A percentile compares a stretch with the other conserved stretches of the same genome.
These are phyloP conservation scores for Uria aalge DNA, from an alignment of 2,113 vertebrate genomes.

Conservation along the genomic window DNA sequence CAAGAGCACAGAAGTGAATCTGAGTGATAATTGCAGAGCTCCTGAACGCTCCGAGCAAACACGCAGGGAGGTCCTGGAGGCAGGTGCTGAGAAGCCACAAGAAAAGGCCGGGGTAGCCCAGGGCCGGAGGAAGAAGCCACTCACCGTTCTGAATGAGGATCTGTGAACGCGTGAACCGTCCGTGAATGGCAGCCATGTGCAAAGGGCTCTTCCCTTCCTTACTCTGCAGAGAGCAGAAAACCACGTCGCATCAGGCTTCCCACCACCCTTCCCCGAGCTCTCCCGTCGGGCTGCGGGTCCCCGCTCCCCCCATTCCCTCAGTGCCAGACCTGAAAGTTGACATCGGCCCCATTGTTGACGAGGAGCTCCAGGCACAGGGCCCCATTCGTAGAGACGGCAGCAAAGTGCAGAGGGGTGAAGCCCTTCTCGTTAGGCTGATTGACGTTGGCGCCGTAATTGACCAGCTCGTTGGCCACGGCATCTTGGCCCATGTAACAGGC, in stretches of 20 bases:
- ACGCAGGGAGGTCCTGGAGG: fast-evolving
- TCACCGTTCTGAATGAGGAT: constrained; percentile 97
- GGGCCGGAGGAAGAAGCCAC: neutral
- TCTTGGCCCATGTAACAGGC: constrained; percentile 93
- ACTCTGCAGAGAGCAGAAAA: constrained; percentile 71
- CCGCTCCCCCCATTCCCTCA: neutral
- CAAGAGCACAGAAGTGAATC: neutral
- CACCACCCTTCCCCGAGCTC: fast-evolving
- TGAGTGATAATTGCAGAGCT: fast-evolving
- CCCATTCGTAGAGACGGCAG: constrained; percentile 91
- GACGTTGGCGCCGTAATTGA: constrained; percentile 91
- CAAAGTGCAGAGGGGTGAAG: constrained; percentile 91
- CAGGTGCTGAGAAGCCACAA: neutral
- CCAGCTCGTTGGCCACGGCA: constrained; percentile 88
- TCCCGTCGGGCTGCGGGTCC: neutral
- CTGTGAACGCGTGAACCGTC: constrained; percentile 94
- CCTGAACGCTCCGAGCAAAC: fast-evolving
- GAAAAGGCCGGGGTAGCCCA: too few species aligned
- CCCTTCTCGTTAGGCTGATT: constrained; percentile 89
- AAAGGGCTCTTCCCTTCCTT: constrained; percentile 95
- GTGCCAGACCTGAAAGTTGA: constrained; percentile 85
- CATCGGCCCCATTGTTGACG: constrained; percentile 92
- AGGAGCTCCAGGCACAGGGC: constrained; percentile 92
- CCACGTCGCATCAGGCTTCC: fast-evolving
- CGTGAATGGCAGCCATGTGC: constrained; percentile 94